Percentiles rank a stretch among this genome's conserved stretches.
Evolutionary conservation across 2,797 vertebrate species (phyloP).

Genomic region (Rhadinocentrus ornatus): DNA sequence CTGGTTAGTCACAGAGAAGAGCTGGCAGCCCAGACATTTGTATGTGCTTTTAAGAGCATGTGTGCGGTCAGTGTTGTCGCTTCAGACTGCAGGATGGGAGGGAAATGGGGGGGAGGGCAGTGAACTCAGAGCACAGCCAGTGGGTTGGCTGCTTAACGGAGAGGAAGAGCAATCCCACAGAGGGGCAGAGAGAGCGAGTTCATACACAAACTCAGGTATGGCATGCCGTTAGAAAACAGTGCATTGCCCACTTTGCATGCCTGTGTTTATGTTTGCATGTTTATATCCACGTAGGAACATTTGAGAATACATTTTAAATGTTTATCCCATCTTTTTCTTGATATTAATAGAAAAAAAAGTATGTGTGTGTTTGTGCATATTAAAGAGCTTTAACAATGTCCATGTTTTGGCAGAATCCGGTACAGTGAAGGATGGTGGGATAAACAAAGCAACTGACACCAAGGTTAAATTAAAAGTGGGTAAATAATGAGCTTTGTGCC

Average conservation of each 20-base stretch:
- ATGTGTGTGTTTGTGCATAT: constrained; percentile 26
- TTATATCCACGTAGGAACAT: constrained; percentile 10
- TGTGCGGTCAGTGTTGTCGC: constrained; percentile 44
- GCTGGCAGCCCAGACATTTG: constrained; percentile 56
- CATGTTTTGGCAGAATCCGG: constrained; percentile 85
- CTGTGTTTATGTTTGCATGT: constrained; percentile 46
- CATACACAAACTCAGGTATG: constrained; percentile 67
- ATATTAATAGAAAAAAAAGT: neutral
- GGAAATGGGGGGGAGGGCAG: constrained; percentile 35
- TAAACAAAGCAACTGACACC: constrained; percentile 52
- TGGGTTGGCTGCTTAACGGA: constrained; percentile 44
- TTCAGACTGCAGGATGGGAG: constrained; percentile 43
- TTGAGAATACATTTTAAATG: neutral
- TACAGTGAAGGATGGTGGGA: constrained; percentile 74
- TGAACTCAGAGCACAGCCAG: constrained; percentile 57
- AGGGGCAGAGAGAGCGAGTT: constrained; percentile 58
- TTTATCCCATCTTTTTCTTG: constrained; percentile 39
- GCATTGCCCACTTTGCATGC: constrained; percentile 72
- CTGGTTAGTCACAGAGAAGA: constrained; percentile 74
- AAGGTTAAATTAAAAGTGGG: constrained; percentile 64
- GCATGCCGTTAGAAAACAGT: constrained; percentile 81
- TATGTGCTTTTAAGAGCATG: constrained; percentile 25
- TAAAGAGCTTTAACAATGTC: constrained; percentile 15
- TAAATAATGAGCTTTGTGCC: constrained; percentile 43
- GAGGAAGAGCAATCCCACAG: constrained; percentile 65